phyloP scores from a whole-genome alignment of 92 coral and sea anemone genomes.

The Epizoanthus ramosus region DNA sequence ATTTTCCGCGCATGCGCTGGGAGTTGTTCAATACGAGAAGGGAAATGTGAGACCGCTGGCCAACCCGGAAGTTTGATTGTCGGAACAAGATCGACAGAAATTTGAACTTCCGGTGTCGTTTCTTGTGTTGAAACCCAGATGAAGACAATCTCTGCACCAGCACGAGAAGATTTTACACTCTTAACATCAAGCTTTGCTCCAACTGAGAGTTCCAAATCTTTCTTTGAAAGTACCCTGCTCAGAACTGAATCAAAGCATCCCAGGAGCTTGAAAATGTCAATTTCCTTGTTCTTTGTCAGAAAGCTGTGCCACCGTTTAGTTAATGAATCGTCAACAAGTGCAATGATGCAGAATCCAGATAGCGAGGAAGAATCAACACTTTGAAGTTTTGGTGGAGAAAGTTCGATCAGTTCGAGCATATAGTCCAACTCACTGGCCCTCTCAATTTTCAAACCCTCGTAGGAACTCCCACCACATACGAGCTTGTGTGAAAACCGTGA shows the following conservation, averaged over 20 bases:
- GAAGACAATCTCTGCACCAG: conserved; percentile 2
- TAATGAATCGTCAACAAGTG: not conserved
- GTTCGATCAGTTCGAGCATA: conserved; percentile 3
- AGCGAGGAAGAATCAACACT: not conserved
- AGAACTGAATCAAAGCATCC: conserved; percentile 7
- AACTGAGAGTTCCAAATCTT: not conserved
- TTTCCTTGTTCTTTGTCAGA: conserved; percentile 7
- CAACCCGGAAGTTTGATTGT: conserved; percentile 16
- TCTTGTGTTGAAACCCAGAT: not conserved
- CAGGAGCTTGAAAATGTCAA: conserved; percentile 9
- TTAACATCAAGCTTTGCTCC: not conserved
- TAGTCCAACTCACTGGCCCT: conserved; percentile 20
- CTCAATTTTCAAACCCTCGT: conserved; percentile 20
- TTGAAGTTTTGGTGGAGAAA: conserved; percentile 8
- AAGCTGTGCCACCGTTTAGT: not conserved
- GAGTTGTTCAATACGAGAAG: not conserved
- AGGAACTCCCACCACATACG: conserved; percentile 12
- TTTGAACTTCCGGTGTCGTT: not conserved
- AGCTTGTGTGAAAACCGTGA: not conserved
- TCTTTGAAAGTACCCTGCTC: not conserved
- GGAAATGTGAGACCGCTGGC: conserved; percentile 14
- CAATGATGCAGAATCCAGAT: not conserved
- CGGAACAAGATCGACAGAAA: conserved; percentile 25
- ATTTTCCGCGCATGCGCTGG: conserved; percentile 9
- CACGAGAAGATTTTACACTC: not conserved